Evolutionary conservation across 2,888 invertebrate species (phyloP).

Genomic region (Eugnorisma glareosa): DNA sequence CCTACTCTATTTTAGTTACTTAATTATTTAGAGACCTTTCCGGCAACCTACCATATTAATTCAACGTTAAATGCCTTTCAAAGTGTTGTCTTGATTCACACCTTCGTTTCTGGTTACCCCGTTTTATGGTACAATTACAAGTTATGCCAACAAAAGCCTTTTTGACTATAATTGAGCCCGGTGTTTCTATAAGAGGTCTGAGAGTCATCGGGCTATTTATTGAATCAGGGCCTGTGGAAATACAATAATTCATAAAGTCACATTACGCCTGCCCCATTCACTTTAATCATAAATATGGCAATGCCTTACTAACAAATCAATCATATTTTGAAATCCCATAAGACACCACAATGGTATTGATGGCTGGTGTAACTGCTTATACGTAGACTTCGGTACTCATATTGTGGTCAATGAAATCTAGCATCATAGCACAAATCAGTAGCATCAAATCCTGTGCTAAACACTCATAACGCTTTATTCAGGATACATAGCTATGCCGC

Average conservation of each 20-base stretch:
- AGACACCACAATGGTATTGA: not conserved
- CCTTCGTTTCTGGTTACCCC: not conserved
- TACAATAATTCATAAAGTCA: not conserved
- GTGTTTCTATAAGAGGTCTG: not conserved
- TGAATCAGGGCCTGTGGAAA: not conserved
- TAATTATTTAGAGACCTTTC: not conserved
- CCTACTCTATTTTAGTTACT: not conserved
- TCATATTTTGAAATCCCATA: constrained; percentile 1
- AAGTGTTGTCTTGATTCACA: not conserved
- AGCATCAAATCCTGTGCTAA: not conserved
- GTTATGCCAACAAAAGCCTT: not conserved
- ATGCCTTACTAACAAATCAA: not conserved
- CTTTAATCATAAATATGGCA: not conserved
- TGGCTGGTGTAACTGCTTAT: no score
- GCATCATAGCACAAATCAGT: not conserved
- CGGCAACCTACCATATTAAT: not conserved
- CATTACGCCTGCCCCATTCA: not conserved
- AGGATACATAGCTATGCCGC: not conserved
- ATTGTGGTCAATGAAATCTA: not conserved
- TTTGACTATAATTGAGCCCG: not conserved
- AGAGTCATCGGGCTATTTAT: not conserved
- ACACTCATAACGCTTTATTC: not conserved
- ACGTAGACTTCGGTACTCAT: not conserved
- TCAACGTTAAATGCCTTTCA: not conserved
- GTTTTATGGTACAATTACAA: not conserved